Conservation (phyloP, 2,797 vertebrate species). For the Myotis vivesi region DNA sequence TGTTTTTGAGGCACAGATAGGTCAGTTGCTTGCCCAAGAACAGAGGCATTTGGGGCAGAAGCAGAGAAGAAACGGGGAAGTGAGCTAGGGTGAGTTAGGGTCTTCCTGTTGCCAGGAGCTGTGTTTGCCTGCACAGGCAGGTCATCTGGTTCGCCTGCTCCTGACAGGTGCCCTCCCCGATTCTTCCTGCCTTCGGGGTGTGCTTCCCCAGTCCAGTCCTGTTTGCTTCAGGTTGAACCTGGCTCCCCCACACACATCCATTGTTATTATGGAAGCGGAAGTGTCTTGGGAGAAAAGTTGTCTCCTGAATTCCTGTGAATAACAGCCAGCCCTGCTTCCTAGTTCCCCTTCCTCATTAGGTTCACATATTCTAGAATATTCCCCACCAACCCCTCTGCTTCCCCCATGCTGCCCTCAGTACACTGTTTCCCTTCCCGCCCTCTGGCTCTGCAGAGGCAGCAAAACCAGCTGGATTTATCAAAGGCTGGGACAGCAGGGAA, state of each 20-base stretch:
- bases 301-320: neutral
- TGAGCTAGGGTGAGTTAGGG: neutral
- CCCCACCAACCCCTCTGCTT: no score
- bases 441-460: neutral
- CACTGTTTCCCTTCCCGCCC: neutral
- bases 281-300: neutral
- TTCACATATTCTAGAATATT: neutral
- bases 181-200: neutral
- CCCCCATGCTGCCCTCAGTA: neutral
- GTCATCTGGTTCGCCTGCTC: neutral
- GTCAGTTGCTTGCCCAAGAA: neutral
- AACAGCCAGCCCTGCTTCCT: neutral
- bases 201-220: neutral
- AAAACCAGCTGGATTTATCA: neutral
- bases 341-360: neutral
- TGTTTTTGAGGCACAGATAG: neutral
- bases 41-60: neutral
- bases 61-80: neutral
- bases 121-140: neutral
- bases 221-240: neutral
- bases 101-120: neutral
- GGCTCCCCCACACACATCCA: rapidly evolving
- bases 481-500: neutral
- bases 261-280: neutral
- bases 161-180: neutral